A percentile compares a stretch with the other conserved stretches of the same genome.
Evolutionary conservation across 2,113 vertebrate species (phyloP).

Genomic region (Odocoileus virginianus): DNA sequence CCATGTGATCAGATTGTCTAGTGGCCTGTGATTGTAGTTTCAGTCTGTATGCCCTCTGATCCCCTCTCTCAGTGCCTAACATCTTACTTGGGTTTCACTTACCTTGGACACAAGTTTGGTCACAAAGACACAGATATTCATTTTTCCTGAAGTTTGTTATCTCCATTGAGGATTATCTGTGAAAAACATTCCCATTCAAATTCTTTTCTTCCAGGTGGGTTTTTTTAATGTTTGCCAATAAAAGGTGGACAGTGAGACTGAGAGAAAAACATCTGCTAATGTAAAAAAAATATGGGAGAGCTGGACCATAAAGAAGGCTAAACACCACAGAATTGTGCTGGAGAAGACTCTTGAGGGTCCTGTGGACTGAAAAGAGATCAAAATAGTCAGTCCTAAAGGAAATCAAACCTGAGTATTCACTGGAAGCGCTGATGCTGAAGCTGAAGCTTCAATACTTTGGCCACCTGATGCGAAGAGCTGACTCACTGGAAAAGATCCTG

Average conservation of each 20-base stretch:
- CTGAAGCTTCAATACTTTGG: background rate
- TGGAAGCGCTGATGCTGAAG: background rate
- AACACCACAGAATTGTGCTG: background rate
- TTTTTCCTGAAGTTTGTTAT: background rate
- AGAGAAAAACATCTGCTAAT: background rate
- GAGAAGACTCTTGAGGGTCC: background rate
- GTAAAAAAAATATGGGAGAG: background rate
- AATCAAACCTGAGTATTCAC: background rate
- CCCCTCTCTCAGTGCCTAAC: too few species aligned
- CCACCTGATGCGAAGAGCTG: background rate
- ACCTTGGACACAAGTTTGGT: background rate
- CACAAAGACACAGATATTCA: background rate
- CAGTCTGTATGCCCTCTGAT: too few species aligned
- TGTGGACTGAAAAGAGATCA: background rate
- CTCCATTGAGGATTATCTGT: background rate
- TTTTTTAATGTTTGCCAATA: background rate
- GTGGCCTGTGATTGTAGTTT: too few species aligned
- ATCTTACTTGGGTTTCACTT: too few species aligned
- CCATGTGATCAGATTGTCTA: too few species aligned
- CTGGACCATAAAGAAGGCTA: background rate
- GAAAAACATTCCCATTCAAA: background rate
- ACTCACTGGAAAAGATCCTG: background rate
- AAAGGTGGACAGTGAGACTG: background rate
- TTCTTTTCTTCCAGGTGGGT: background rate
- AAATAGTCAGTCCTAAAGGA: background rate